These are phyloP conservation scores for Rhamnusium bicolor DNA, from an alignment of 2,888 invertebrate species.

Conservation along the genomic window DNA sequence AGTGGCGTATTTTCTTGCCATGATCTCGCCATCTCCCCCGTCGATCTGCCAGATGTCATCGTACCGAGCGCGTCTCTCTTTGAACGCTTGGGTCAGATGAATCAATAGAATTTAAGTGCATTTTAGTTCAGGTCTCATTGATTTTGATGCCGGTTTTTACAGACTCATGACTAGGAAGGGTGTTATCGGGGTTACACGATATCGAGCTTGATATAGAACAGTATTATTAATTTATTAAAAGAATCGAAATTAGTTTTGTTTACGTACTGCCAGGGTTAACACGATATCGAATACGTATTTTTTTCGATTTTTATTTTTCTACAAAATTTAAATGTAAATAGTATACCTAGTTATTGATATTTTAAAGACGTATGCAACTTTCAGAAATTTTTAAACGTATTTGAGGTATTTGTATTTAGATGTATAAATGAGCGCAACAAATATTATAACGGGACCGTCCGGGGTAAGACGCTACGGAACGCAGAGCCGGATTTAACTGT, in stretches of 20 bases:
- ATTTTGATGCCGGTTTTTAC: constrained; percentile 25
- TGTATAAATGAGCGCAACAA: no score
- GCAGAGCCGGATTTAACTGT: no score
- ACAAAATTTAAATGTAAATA: no score
- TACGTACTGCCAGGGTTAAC: background rate
- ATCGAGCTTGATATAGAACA: background rate
- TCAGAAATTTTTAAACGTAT: no score
- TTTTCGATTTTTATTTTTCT: background rate
- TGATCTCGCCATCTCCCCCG: constrained; percentile 51
- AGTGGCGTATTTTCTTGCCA: constrained; percentile 46
- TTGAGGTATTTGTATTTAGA: no score
- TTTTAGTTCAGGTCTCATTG: constrained; percentile 32
- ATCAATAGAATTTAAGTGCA: constrained; percentile 42
- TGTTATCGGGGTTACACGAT: background rate
- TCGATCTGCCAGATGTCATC: constrained; percentile 63
- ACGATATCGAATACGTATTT: background rate
- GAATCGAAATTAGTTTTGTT: background rate
- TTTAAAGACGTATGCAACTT: no score
- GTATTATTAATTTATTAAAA: background rate
- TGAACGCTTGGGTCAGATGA: constrained; percentile 36
- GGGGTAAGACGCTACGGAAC: no score
- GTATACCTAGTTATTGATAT: no score
- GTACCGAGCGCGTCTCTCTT: constrained; percentile 46
- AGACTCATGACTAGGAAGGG: constrained; percentile 1
- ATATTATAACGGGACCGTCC: no score